Conservation (phyloP, 1,140 invertebrate species). For the Proales similis region DNA sequence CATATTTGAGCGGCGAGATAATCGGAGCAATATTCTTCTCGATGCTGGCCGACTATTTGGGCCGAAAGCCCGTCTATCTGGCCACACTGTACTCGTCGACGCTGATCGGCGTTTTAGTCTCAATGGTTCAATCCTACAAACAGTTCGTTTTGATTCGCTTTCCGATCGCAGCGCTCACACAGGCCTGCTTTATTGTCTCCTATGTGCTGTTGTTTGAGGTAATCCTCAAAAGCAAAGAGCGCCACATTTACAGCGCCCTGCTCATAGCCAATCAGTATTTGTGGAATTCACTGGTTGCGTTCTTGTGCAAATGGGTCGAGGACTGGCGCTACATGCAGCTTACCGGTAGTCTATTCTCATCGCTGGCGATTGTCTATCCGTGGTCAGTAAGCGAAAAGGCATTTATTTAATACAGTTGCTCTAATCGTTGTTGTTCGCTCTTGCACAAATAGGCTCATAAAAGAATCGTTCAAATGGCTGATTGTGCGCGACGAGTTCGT, state of each 20-base stretch:
- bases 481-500: background rate
- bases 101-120: constrained; percentile 14
- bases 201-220: constrained; percentile 22
- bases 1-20: constrained; percentile 34
- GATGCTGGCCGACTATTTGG: constrained; percentile 26
- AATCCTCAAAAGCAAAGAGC: background rate
- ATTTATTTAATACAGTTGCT: too few relatives aligned
- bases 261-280: background rate
- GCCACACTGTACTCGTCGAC: constrained; percentile 13
- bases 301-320: constrained; percentile 8
- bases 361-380: constrained; percentile 18
- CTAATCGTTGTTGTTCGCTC: too few relatives aligned
- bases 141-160: constrained; percentile 15
- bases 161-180: constrained; percentile 12
- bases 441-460: constrained; percentile 8
- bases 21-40: constrained; percentile 34
- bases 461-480: constrained; percentile 36
- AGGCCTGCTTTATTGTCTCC: constrained; percentile 19
- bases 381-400: too few relatives aligned
- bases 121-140: constrained; percentile 19
- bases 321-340: constrained; percentile 34
- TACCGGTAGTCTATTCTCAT: constrained; percentile 5
- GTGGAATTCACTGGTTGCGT: constrained; percentile 1
- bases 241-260: background rate
- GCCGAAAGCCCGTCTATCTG: constrained; percentile 18